Conservation (phyloP, 2,888 invertebrate species). For the Ennomos erosarius region DNA sequence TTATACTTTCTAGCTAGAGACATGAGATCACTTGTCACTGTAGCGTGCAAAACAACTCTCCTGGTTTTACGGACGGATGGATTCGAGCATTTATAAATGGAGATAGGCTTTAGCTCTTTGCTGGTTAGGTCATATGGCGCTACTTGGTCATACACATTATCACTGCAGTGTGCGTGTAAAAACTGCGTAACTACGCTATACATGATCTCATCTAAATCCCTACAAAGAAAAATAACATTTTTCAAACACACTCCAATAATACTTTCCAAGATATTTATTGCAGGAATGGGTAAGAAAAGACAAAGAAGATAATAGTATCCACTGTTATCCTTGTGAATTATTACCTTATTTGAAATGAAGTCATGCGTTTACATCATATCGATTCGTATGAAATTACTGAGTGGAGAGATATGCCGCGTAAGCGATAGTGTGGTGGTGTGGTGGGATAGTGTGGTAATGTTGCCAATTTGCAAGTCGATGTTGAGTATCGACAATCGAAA, state of each 20-base stretch:
- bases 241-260: slow-evolving; percentile 8
- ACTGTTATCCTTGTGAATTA: slow-evolving; percentile 18
- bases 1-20: too few relatives aligned
- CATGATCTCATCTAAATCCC: too few relatives aligned
- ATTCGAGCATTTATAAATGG: too few relatives aligned
- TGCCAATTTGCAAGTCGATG: slow-evolving; percentile 4
- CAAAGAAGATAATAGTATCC: slow-evolving; percentile 22
- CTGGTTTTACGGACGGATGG: too few relatives aligned
- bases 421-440: slow-evolving; percentile 10
- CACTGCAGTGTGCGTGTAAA: too few relatives aligned
- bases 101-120: too few relatives aligned
- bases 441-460: too few relatives aligned
- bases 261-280: slow-evolving; percentile 9
- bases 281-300: slow-evolving; percentile 5
- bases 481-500: neutral
- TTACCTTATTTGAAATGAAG: slow-evolving; percentile 22
- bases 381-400: slow-evolving; percentile 25
- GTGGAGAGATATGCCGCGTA: slow-evolving; percentile 25
- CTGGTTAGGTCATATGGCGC: too few relatives aligned
- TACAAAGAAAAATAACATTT: slow-evolving; percentile 10
- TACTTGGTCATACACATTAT: too few relatives aligned
- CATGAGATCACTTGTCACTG: too few relatives aligned
- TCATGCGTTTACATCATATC: slow-evolving; percentile 28
- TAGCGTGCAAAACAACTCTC: too few relatives aligned
- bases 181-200: too few relatives aligned